These are phyloP conservation scores for Plutomurus gul DNA, from an alignment of 1,140 invertebrate species.

Conservation along the genomic window DNA sequence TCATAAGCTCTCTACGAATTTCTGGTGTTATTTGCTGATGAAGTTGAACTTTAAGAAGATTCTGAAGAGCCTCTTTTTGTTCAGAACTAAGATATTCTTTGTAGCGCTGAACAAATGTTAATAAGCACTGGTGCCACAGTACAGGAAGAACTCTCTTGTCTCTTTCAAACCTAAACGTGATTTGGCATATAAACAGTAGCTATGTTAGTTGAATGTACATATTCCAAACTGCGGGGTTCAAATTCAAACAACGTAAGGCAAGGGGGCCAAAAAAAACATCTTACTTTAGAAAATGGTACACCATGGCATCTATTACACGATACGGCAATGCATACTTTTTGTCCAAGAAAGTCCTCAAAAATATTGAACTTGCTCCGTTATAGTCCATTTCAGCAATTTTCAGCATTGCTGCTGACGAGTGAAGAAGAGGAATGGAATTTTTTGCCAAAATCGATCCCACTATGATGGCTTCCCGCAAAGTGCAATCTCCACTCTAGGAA, in stretches of 20 bases:
- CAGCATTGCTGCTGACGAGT: conserved; percentile 91
- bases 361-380: conserved; percentile 94
- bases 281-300: conserved; percentile 91
- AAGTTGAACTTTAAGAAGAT: conserved; percentile 74
- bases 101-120: conserved; percentile 94
- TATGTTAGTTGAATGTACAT: neutral
- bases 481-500: conserved; percentile 90
- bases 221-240: neutral
- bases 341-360: conserved; percentile 91
- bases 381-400: conserved; percentile 99
- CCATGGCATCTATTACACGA: conserved; percentile 91
- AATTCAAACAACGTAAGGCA: neutral
- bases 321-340: conserved; percentile 98
- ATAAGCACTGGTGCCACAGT: conserved; percentile 93
- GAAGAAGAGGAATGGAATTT: conserved; percentile 93
- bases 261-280: conserved; percentile 23
- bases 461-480: conserved; percentile 92
- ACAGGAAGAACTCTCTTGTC: conserved; percentile 87
- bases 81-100: conserved; percentile 92
- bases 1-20: conserved; percentile 80
- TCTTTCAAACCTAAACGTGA: conserved; percentile 73
- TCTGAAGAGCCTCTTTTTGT: conserved; percentile 83
- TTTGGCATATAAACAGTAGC: neutral
- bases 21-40: conserved; percentile 84
- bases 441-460: conserved; percentile 87